Evolutionary conservation across 1,140 invertebrate genomes (phyloP).

Genomic region (Euura lappo): DNA sequence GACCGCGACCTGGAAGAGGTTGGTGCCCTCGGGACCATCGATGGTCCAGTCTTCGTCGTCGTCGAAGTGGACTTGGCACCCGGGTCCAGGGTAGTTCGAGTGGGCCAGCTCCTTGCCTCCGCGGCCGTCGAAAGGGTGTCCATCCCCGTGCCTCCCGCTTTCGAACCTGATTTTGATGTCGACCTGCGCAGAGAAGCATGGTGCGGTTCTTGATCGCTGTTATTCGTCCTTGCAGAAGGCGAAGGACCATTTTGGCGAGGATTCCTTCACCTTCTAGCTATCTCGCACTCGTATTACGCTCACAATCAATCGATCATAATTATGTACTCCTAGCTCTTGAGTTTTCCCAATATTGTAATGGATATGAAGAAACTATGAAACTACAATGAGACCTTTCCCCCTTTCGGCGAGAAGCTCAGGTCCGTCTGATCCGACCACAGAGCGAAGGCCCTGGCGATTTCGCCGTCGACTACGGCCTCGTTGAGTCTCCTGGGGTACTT

Average conservation of each 20-base stretch:
- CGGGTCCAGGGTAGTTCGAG: not conserved
- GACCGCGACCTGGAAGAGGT: not conserved
- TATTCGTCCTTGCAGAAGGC: no score
- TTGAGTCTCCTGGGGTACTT: not conserved
- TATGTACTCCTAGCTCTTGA: no score
- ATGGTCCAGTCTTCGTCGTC: not conserved
- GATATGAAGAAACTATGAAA: no score
- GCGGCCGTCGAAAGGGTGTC: not conserved
- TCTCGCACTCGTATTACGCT: slow-evolving; percentile 1
- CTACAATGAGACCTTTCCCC: not conserved
- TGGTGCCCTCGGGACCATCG: not conserved
- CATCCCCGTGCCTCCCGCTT: not conserved
- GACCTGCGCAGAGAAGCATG: not conserved
- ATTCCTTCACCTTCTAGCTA: not conserved
- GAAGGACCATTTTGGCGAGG: not conserved
- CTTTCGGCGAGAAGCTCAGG: not conserved
- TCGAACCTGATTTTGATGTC: not conserved
- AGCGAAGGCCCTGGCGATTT: not conserved
- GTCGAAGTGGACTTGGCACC: not conserved
- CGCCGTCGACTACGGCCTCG: not conserved
- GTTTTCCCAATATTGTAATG: no score
- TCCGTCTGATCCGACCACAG: not conserved
- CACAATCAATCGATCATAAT: no score
- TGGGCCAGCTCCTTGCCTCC: not conserved
- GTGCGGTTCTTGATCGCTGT: not conserved